Evolutionary conservation across 2,797 vertebrate species (phyloP).

Genomic region (Poecilia gillii): DNA sequence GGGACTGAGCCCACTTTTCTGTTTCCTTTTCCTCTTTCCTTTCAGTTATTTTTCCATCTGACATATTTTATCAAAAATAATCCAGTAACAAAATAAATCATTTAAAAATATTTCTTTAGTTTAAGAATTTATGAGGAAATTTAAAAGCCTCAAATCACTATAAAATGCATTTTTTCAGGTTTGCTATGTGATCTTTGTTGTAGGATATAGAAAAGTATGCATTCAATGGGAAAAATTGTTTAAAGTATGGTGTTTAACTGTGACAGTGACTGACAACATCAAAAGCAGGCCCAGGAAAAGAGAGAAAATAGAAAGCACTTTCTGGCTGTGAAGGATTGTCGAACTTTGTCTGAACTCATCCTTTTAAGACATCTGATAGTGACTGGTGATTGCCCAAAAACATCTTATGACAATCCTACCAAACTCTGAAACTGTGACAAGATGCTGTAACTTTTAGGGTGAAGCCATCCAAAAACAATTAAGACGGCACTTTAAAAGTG

Average conservation of each 20-base stretch:
- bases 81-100: background rate
- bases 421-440: background rate
- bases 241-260: background rate
- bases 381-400: background rate
- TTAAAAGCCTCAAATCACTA: background rate
- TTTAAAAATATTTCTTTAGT: slow-evolving; percentile 1
- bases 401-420: background rate
- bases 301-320: background rate
- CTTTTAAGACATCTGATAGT: background rate
- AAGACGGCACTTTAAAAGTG: background rate
- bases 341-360: background rate
- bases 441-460: background rate
- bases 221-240: background rate
- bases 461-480: background rate
- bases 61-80: background rate
- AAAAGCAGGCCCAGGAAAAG: background rate
- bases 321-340: background rate
- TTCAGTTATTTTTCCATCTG: slow-evolving; percentile 5
- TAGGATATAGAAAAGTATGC: background rate
- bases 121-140: background rate
- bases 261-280: background rate
- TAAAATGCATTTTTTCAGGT: background rate
- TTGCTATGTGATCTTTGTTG: background rate
- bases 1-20: background rate
- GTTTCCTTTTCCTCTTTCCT: background rate